Percentiles rank a stretch among this genome's conserved stretches.
These are phyloP conservation scores for Meiosimyza platycephala DNA, from an alignment of 2,888 invertebrate genomes.

Conservation along the genomic window DNA sequence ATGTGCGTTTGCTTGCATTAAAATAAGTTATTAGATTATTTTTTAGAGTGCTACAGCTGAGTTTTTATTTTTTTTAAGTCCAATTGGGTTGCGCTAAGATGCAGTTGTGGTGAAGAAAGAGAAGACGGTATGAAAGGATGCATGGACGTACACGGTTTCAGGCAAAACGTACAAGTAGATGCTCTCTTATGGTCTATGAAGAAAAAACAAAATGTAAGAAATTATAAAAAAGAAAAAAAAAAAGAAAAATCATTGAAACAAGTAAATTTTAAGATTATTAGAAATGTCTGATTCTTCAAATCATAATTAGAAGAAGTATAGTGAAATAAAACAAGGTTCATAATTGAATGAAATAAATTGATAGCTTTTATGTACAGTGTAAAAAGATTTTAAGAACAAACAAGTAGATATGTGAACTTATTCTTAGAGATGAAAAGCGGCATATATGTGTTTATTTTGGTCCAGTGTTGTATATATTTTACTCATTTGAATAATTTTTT, in stretches of 20 bases:
- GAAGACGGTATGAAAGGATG: slow-evolving; percentile 35
- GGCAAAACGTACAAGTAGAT: slow-evolving; percentile 52
- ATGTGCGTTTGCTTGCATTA: no score
- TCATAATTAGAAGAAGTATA: slow-evolving; percentile 4
- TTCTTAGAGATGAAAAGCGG: no score
- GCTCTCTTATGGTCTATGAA: slow-evolving; percentile 63
- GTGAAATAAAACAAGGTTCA: slow-evolving; percentile 10
- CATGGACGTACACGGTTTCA: slow-evolving; percentile 39
- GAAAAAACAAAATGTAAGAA: slow-evolving; percentile 43
- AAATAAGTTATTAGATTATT: no score
- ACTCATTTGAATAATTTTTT: no score
- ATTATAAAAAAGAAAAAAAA: slow-evolving; percentile 42
- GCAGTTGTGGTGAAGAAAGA: slow-evolving; percentile 34
- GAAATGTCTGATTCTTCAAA: slow-evolving; percentile 6
- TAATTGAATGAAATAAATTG: slow-evolving; percentile 55
- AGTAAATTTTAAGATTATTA: slow-evolving; percentile 30
- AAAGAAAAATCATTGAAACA: slow-evolving; percentile 34
- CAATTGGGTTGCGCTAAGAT: slow-evolving; percentile 27
- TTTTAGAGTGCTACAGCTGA: no score
- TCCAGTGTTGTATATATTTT: no score
- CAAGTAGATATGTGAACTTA: no score
- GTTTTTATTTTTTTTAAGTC: neutral
- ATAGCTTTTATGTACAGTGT: neutral
- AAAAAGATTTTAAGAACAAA: no score
- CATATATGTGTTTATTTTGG: no score